Conservation (phyloP, 2,888 invertebrate genomes). For the Rhingia rostrata region DNA sequence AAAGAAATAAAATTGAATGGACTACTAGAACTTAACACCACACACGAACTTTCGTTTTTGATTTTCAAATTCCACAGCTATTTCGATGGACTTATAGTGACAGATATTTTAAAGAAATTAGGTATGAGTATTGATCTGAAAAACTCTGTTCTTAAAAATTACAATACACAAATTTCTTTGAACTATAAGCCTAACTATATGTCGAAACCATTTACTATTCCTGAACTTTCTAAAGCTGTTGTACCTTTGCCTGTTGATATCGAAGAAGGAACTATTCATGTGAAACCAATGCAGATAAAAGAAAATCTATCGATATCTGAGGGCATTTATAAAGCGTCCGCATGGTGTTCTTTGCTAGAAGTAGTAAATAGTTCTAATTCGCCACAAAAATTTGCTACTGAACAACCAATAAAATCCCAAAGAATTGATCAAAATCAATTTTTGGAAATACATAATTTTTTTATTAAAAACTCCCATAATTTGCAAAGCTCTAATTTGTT, state of each 20-base stretch:
- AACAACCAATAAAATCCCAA: background rate
- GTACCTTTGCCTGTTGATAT: too few species aligned
- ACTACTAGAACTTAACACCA: constrained; percentile 1
- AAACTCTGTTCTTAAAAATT: constrained; percentile 7
- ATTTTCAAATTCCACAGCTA: constrained; percentile 15
- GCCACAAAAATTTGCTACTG: background rate
- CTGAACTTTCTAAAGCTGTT: background rate
- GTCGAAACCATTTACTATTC: background rate
- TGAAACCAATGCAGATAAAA: background rate
- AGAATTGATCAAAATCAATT: background rate
- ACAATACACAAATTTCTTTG: background rate
- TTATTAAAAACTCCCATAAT: background rate
- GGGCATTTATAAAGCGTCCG: background rate
- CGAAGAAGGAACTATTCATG: too few species aligned
- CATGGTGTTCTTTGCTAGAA: background rate
- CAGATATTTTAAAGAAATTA: constrained; percentile 18
- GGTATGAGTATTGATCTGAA: constrained; percentile 15
- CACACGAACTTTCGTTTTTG: background rate
- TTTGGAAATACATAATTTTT: background rate
- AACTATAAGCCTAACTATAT: constrained; percentile 12
- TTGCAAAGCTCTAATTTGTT: background rate
- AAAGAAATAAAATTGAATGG: constrained; percentile 8
- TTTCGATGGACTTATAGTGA: constrained; percentile 20
- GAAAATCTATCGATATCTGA: background rate
- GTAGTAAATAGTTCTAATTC: background rate